Conservation (phyloP, 2,113 vertebrate genomes). For the Rousettus leschenaultii region DNA sequence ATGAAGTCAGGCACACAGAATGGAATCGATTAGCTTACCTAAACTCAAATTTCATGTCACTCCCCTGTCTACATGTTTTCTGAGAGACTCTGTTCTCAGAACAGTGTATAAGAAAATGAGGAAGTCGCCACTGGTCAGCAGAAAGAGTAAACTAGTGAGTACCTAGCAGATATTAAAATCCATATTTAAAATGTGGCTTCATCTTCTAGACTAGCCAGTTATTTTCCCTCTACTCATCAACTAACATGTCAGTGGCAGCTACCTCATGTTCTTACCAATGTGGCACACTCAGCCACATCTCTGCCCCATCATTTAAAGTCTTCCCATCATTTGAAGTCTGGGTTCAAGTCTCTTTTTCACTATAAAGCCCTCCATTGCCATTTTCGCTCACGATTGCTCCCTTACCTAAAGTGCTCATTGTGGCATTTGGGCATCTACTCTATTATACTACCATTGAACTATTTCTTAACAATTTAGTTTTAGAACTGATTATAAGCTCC, state of each 20-base stretch:
- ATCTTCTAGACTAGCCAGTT: background rate
- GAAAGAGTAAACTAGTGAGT: background rate
- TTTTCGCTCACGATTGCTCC: background rate
- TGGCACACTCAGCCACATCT: background rate
- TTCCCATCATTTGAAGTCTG: background rate
- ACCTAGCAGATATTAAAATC: background rate
- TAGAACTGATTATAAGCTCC: background rate
- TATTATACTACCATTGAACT: background rate
- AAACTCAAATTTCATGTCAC: background rate
- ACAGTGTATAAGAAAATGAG: background rate
- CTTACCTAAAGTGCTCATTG: background rate
- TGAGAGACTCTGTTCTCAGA: background rate
- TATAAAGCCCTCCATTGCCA: background rate
- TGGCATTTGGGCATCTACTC: background rate
- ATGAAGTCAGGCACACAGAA: constrained; percentile 53
- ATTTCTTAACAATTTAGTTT: constrained; percentile 39
- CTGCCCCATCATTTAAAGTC: background rate
- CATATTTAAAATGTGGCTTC: background rate
- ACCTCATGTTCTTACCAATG: background rate
- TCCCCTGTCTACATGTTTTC: background rate
- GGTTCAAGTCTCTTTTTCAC: background rate
- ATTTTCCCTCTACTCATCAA: background rate
- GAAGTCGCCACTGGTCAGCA: background rate
- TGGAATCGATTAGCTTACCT: background rate
- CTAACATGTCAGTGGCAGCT: background rate